Evolutionary conservation across 2,113 vertebrate genomes (phyloP), one percentile per base, ranked within the genome.

Genomic region (Hassar affinis): DNA sequence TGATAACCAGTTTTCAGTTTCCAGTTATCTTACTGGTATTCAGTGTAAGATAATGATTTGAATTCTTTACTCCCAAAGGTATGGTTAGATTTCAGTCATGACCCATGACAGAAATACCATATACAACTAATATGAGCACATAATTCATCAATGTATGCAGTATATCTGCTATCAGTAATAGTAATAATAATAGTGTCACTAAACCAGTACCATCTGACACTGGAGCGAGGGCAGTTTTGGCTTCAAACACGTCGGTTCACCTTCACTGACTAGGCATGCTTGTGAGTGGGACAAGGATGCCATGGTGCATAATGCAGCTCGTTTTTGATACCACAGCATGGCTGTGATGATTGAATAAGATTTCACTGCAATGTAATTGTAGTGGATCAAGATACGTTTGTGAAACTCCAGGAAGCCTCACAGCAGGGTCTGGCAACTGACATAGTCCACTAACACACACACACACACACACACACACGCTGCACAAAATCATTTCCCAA

Each of bases 401-500:
- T 30, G 33, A 51, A 78, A 78, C 76, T 57, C 54, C 54, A 45
- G 77, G 3, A 61, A 61, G 77, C 56, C 61, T 27, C 56, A 79
- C 77, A 61, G 22, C 56, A 61, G 35, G 35, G n/a, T 35, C 52
- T 56, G 30, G 51, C 30, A 38, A 25, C 18, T 56, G 11, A 35
- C 51, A 35, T 30, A 45, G 25, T 9, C 9, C 76, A 78, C 20
- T 22, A 52, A n/a, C 27, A 78, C 18, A 59, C 1, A 79, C 56
- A 56, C 49, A 77, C 72, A 52, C 30, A 47, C 12, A 47, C 33
- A 33, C 45, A 68, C 56, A 68, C 11, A 56, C 5, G 25, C 11
- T 77, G 54, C 66, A 66, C 51, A 68, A 57, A 75, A 62, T 68
- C 9, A 82, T 20, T 78, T 78, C 74, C 54, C 38, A 42, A 78